A percentile compares a stretch with the other conserved stretches of the same genome.
phyloP scores from a whole-genome alignment of 2,797 vertebrate genomes.

The Gallirallus australis region DNA sequence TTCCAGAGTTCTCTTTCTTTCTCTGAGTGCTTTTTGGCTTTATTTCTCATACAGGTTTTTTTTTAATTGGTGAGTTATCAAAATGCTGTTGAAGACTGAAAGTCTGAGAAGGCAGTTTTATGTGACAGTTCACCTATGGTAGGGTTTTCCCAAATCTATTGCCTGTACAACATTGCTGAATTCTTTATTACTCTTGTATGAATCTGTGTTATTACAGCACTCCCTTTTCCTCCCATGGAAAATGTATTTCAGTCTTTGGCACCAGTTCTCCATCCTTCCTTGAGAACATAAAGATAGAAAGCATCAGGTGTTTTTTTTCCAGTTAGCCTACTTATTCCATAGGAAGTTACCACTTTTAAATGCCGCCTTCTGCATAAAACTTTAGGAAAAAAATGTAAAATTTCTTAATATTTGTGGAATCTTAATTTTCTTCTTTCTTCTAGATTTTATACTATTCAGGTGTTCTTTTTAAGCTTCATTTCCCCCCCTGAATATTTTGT shows the following conservation, averaged over 20 bases:
- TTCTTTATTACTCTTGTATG: conserved; percentile 42
- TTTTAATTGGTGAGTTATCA: not conserved
- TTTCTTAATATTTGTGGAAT: not conserved
- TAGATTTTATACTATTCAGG: not conserved
- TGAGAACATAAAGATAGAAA: conserved; percentile 20
- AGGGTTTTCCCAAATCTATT: conserved; percentile 21
- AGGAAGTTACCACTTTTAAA: not conserved
- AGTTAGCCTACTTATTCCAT: not conserved
- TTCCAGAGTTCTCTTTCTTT: not conserved
- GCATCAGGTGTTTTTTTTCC: not conserved
- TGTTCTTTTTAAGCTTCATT: not conserved
- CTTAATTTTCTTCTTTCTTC: not conserved
- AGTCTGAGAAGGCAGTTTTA: not conserved
- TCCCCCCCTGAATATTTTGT: not conserved
- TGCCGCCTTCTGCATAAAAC: not conserved
- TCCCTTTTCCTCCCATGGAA: conserved; percentile 73
- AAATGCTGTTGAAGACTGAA: not conserved
- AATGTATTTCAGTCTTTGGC: conserved; percentile 69
- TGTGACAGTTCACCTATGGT: not conserved
- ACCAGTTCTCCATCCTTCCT: conserved; percentile 33
- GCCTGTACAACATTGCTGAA: not conserved
- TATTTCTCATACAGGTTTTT: not conserved
- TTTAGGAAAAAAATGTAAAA: not conserved
- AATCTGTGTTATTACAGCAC: conserved; percentile 44
- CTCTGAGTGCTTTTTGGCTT: not conserved